These are phyloP conservation scores for Mastacembelus armatus DNA, from an alignment of 2,797 vertebrate species.

Conservation along the genomic window DNA sequence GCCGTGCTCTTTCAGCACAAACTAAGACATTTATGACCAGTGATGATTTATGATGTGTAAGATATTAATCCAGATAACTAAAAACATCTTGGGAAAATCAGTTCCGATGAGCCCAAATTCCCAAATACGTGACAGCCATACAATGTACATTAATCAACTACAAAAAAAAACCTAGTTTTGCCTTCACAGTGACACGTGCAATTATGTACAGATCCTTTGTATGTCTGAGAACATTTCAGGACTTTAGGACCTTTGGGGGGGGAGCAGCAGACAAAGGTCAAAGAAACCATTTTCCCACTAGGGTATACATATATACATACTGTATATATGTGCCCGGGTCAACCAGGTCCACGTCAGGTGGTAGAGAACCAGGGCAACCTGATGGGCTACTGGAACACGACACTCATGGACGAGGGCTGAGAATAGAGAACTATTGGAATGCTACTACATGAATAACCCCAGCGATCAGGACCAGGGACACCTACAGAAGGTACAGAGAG, in stretches of 20 bases:
- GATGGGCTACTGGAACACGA: too few relatives aligned
- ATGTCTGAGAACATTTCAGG: background rate
- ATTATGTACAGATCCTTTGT: background rate
- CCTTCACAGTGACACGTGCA: background rate
- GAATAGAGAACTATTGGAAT: too few relatives aligned
- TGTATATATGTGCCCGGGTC: too few relatives aligned
- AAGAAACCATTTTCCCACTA: slow-evolving; percentile 1
- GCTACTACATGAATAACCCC: too few relatives aligned
- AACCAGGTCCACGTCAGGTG: too few relatives aligned
- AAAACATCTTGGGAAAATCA: slow-evolving; percentile 6
- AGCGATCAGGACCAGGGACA: too few relatives aligned
- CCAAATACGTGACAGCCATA: background rate
- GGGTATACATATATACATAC: too few relatives aligned
- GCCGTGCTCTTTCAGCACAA: background rate
- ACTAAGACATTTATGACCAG: background rate
- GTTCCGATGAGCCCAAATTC: slow-evolving; percentile 20
- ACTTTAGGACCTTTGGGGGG: background rate
- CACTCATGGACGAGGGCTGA: too few relatives aligned
- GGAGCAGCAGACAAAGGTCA: slow-evolving; percentile 12
- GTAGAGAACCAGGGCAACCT: too few relatives aligned
- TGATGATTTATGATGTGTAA: background rate
- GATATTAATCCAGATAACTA: slow-evolving; percentile 11
- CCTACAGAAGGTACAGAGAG: too few relatives aligned
- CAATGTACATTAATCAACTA: background rate
- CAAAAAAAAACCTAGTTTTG: background rate